Evolutionary conservation across 2,888 invertebrate genomes (phyloP).

Genomic region (Drosophila mimica): DNA sequence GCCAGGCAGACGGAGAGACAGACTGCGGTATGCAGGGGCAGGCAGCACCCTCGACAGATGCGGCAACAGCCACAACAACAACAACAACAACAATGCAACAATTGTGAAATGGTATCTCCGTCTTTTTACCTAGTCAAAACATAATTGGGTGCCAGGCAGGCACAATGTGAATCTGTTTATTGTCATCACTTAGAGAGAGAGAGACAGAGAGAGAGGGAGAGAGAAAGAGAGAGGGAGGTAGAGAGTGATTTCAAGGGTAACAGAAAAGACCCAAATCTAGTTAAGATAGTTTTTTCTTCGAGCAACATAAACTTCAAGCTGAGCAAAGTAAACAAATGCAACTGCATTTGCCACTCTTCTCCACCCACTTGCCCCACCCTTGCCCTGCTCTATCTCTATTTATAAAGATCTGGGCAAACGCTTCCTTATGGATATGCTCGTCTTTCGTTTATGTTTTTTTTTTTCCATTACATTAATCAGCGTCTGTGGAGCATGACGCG

Average conservation of each 20-base stretch:
- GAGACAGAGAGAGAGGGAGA: not conserved
- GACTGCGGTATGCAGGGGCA: slow-evolving; percentile 13
- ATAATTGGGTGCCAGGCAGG: slow-evolving; percentile 56
- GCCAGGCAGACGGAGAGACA: slow-evolving; percentile 23
- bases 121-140: slow-evolving; percentile 67
- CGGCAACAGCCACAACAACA: slow-evolving; percentile 24
- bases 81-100: slow-evolving; percentile 44
- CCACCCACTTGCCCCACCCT: not conserved
- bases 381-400: slow-evolving; percentile 8
- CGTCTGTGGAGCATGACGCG: slow-evolving; percentile 48
- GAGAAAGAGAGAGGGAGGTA: not conserved
- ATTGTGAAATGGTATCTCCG: slow-evolving; percentile 44
- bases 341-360: not conserved
- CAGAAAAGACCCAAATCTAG: not conserved
- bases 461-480: slow-evolving; percentile 59
- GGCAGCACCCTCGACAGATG: slow-evolving; percentile 53
- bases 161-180: slow-evolving; percentile 68
- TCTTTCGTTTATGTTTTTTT: not conserved
- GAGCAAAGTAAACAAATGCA: slow-evolving; percentile 39
- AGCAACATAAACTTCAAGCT: slow-evolving; percentile 3
- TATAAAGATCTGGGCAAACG: slow-evolving; percentile 6
- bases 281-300: not conserved
- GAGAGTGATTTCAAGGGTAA: slow-evolving; percentile 67
- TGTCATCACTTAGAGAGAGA: slow-evolving; percentile 37
- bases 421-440: slow-evolving; percentile 22